Evolutionary conservation across 2,888 invertebrate genomes (phyloP), one percentile per base, ranked within the genome.

Genomic region (Enchytraeus crypticus): DNA sequence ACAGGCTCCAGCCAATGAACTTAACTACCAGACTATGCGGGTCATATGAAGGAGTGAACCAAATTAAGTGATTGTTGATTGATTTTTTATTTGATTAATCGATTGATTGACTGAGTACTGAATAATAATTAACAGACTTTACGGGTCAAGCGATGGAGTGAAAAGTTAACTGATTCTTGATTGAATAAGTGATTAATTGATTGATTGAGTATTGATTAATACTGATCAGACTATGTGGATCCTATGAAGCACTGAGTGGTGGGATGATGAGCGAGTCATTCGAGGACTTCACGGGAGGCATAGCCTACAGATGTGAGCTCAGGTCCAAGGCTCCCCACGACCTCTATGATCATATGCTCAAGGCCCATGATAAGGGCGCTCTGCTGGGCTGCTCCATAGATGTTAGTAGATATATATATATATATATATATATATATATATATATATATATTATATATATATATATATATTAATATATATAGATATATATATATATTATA

Each of bases 341-440:
- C 81, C 84, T 96, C 69, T 92, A 87, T 79, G 87, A 86, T 71
- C 90, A 93, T 70, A 82, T 97, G 74, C 77, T 87, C 58, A 92
- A 93, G 79, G 93, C 91, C 0, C 88, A 87, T 71, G 90, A 93
- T 76, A 84, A 92, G 71, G 87, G 77, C 23, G 93, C 93, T 0
- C 84, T 96, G 63, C 89, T 93, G 87, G 93, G 92, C 0, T 92
- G 92, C 79, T 91, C 92, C 38, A 87, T 96, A 69, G 92, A 92
- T 63, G 81, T 79, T 58, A 65, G 69, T 26, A 33, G 34, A 45
- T 45, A 3, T 45, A 21, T 3, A 21, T 21, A n/a, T n/a, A n/a
- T n/a, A n/a, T n/a, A n/a, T n/a, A n/a, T n/a, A n/a, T n/a, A n/a
- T n/a, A n/a, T n/a, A n/a, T n/a, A n/a, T n/a, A n/a, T n/a, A n/a